phyloP scores from a whole-genome alignment of 2,888 invertebrate species.

The Agrotis clavis region DNA sequence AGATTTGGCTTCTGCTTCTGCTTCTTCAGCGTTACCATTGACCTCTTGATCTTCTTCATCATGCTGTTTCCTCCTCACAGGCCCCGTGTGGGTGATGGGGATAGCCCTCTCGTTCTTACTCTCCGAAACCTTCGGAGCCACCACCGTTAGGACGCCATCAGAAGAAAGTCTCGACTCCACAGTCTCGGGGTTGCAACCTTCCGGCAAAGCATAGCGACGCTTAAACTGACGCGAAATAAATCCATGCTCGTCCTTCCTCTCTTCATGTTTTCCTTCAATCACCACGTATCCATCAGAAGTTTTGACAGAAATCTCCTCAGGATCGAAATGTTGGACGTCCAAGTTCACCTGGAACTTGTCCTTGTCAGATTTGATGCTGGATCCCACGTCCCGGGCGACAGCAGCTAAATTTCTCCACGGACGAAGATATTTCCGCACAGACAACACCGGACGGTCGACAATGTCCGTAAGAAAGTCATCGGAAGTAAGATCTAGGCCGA shows the following conservation, averaged over 20 bases:
- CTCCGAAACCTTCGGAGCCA: conserved; percentile 88
- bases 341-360: conserved; percentile 93
- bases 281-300: conserved; percentile 93
- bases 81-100: conserved; percentile 92
- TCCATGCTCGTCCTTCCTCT: conserved; percentile 94
- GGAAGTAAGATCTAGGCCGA: conserved; percentile 81
- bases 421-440: conserved; percentile 78
- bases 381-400: conserved; percentile 86
- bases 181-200: conserved; percentile 93
- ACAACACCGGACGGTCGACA: conserved; percentile 77
- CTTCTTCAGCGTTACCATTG: conserved; percentile 64
- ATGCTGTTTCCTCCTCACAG: conserved; percentile 87
- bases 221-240: conserved; percentile 94
- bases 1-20: conserved; percentile 68
- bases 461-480: conserved; percentile 83
- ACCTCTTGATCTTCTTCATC: conserved; percentile 72
- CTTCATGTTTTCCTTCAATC: conserved; percentile 95
- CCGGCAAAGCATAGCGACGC: conserved; percentile 94
- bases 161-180: conserved; percentile 94
- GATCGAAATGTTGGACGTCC: conserved; percentile 95
- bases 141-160: conserved; percentile 94
- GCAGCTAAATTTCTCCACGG: conserved; percentile 86
- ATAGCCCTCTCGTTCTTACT: conserved; percentile 87
- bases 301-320: conserved; percentile 95
- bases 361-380: conserved; percentile 90